These are phyloP conservation scores for Eubasilissa regina DNA, from an alignment of 1,140 invertebrate species.

Conservation along the genomic window DNA sequence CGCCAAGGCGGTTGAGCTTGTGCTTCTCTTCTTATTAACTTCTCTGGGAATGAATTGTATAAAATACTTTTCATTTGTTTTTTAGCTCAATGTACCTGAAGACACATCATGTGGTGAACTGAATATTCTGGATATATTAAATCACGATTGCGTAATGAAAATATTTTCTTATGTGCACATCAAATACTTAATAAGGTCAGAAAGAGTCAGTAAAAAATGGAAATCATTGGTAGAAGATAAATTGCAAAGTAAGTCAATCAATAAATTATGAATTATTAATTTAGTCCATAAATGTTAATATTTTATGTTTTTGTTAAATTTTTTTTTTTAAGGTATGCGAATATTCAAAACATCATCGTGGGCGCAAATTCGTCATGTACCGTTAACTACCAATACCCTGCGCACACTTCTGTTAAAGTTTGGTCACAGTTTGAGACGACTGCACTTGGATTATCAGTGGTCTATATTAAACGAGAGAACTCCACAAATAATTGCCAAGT, in stretches of 20 bases:
- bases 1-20: too few relatives aligned
- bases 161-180: slow-evolving; percentile 53
- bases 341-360: slow-evolving; percentile 68
- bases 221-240: slow-evolving; percentile 38
- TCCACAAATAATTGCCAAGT: slow-evolving; percentile 68
- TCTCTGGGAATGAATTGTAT: background rate
- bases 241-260: slow-evolving; percentile 41
- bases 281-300: background rate
- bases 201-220: slow-evolving; percentile 56
- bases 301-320: background rate
- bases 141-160: slow-evolving; percentile 55
- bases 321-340: slow-evolving; percentile 62
- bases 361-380: slow-evolving; percentile 59
- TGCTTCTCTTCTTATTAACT: too few relatives aligned
- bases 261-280: slow-evolving; percentile 2
- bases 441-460: slow-evolving; percentile 69
- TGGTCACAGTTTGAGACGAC: slow-evolving; percentile 62
- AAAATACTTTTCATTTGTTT: slow-evolving; percentile 4
- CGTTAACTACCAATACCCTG: slow-evolving; percentile 68
- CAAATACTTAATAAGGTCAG: slow-evolving; percentile 50
- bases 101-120: background rate
- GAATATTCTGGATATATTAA: slow-evolving; percentile 53
- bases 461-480: slow-evolving; percentile 69
- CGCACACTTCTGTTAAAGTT: slow-evolving; percentile 65
- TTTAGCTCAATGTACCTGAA: slow-evolving; percentile 29